These are phyloP conservation scores for Drosophila bocqueti DNA, from an alignment of 1,140 invertebrate species.

Conservation along the genomic window DNA sequence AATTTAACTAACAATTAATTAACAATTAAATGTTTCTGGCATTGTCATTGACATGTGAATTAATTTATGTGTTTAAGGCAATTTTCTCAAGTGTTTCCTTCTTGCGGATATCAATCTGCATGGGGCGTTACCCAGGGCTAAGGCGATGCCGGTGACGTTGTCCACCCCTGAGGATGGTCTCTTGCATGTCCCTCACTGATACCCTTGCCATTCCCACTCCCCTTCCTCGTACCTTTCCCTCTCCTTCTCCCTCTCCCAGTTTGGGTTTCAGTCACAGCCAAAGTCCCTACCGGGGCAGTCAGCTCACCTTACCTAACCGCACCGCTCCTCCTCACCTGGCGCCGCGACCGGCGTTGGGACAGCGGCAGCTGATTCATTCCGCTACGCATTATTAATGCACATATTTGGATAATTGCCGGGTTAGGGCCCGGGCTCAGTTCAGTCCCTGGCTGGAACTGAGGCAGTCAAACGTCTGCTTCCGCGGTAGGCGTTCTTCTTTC, in stretches of 20 bases:
- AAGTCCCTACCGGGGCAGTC: background rate
- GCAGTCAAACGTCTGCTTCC: constrained; percentile 76
- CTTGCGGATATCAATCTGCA: constrained; percentile 68
- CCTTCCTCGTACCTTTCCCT: background rate
- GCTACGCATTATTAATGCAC: constrained; percentile 82
- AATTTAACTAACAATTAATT: background rate
- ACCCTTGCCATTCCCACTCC: background rate
- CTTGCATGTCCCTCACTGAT: background rate
- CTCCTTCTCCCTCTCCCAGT: background rate
- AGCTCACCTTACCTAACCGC: background rate
- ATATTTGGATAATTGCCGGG: constrained; percentile 83
- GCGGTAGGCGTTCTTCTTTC: constrained; percentile 74
- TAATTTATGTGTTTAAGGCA: background rate
- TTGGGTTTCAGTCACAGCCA: constrained; percentile 11
- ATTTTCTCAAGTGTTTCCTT: constrained; percentile 25
- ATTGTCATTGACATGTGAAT: background rate
- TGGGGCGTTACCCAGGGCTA: constrained; percentile 63
- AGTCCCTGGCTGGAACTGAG: constrained; percentile 36
- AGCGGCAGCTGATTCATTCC: constrained; percentile 79
- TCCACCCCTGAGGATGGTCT: constrained; percentile 37
- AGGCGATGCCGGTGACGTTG: constrained; percentile 30
- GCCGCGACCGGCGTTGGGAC: constrained; percentile 20
- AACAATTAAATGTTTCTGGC: background rate
- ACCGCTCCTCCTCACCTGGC: constrained; percentile 18
- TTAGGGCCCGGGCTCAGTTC: constrained; percentile 31